Evolutionary conservation across 2,113 vertebrate genomes (phyloP).

Genomic region (Cheirogaleus medius): DNA sequence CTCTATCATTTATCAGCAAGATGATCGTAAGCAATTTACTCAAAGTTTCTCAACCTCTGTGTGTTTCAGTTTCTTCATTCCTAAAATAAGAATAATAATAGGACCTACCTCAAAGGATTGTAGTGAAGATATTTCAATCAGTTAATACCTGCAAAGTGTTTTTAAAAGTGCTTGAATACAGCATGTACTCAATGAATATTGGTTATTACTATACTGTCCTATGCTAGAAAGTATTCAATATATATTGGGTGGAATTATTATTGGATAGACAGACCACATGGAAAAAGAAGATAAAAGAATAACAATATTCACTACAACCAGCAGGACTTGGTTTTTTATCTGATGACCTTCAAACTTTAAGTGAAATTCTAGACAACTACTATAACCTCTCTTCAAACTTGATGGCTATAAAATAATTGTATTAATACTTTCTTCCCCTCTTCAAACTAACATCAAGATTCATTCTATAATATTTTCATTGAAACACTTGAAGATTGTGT

Average conservation of each 20-base stretch:
- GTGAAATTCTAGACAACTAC: neutral
- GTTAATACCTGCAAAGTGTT: neutral
- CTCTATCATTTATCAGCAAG: neutral
- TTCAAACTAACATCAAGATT: constrained; percentile 2
- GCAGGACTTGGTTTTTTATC: neutral
- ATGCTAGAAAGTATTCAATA: neutral
- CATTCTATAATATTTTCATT: neutral
- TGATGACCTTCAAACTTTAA: neutral
- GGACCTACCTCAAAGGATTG: neutral
- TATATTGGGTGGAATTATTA: neutral
- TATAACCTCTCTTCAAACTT: neutral
- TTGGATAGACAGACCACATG: neutral
- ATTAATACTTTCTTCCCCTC: neutral
- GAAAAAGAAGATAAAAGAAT: constrained; percentile 11
- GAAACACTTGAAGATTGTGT: neutral
- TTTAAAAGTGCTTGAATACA: neutral
- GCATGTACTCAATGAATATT: neutral
- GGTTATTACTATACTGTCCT: neutral
- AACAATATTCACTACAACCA: neutral
- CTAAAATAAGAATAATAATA: neutral
- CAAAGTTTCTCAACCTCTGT: neutral
- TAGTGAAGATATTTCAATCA: neutral
- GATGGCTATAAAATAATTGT: neutral
- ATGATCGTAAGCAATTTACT: neutral
- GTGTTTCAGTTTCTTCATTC: neutral